Base-by-base conservation (phyloP, 2,113 vertebrate species). In the Zingel zingel region DNA sequence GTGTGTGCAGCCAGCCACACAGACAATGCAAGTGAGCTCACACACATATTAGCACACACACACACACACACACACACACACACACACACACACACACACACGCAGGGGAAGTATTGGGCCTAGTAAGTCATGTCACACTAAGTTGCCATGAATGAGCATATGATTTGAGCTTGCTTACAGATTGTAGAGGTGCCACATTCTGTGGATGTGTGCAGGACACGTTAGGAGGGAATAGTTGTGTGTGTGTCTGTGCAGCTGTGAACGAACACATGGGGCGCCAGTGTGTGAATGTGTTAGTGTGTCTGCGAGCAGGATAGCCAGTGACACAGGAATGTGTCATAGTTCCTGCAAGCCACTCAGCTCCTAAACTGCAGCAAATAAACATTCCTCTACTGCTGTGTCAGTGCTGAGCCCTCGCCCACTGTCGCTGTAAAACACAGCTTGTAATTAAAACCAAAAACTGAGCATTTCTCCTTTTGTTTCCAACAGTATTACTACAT, bases 351-450 rank as follows among this genome's bases (percentile, higher is more conserved):
- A 94, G 91, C 91, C 93, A 85, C 92, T 91, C 89, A 62, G 88
- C 88, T 94, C 89, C 91, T 88, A 94, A 94, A 95, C 89, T 94
- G 94, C 93, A 94, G 93, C 95, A 95, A 93, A 95, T 95, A 95
- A 95, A 95, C 95, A 96, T 96, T 96, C 94, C 90, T 95, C 83
- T 71, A 53, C 88, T 89, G 78, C 88, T 94, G 92, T 95, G 95
- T 96, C 95, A 95, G 91, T 91, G 90, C 90, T 92, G 92, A 94
- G 85, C 77, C 74, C 83, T 92, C 68, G 89, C 94, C 93, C 93
- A 86, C 89, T 91, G 85, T 92, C 78, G 90, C 94, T 94, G 93
- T 94, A 91, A 95, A 95, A 93, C 88, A 91, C 90, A 92, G 86
- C 73, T 81, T 89, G 74, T 94, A 95, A 95, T 95, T 95, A 92